Base-by-base conservation (phyloP, 2,797 vertebrate genomes). In the Pogonophryne albipinna region DNA sequence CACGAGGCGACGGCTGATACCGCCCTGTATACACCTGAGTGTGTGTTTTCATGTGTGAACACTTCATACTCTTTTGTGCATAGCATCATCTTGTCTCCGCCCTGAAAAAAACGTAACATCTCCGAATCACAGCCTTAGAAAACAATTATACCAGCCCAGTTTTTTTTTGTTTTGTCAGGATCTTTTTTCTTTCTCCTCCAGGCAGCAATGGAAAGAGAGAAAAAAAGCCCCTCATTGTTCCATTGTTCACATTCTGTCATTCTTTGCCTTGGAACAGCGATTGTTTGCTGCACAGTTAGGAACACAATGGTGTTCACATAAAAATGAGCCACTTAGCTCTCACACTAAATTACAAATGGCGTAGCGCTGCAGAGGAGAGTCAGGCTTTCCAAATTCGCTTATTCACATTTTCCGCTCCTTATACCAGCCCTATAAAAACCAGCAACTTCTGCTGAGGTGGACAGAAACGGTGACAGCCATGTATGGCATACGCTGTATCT, bases 321-420 rank as follows among this genome's bases (percentile, higher is more conserved):
- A 93, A 93, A 94, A 93, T 90, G 90, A 93, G 93, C 86, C 91
- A 94, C 93, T 94, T 94, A 93, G 87, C 91, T 92, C 92, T 88
- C 87, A 83, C 91, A 92, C 89, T 92, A 94, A 94, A 94, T 93
- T 93, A 76, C 80, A 83, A 83, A 83, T 83, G 79, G 76, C 80
- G 76, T 10, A 92, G 92, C 87, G 74, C 89, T 85, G 91, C 89
- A 86, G 92, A 93, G 87, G 87, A 91, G 87, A 94, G 91, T 88
- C 80, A 78, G 79, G 83, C 86, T 89, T 87, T 93, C 92, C 89
- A 93, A 91, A 95, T 92, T 93, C 81, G 91, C 92, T 94, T 93
- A 93, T 93, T 95, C 93, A 94, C 90, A 93, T 92, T 94, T 93
- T 93, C 90, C 90, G 82, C 89, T 91, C 79, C 81, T 92, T 92